phyloP scores from a whole-genome alignment of 2,888 invertebrate species.

The Alitta virens region DNA sequence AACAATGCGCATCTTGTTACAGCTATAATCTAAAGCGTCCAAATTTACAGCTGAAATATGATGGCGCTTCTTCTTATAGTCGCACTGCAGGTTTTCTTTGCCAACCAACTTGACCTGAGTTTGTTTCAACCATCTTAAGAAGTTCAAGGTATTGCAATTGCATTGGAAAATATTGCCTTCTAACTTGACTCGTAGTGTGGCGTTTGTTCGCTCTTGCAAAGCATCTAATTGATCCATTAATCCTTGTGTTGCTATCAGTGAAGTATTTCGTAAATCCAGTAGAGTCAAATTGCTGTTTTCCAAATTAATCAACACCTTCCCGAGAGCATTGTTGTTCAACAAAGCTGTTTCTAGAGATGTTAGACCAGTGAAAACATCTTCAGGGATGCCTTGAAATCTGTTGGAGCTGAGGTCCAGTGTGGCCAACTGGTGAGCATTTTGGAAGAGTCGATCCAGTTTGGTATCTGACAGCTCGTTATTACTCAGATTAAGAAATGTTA shows the following conservation, averaged over 20 bases:
- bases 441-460: not conserved
- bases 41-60: not conserved
- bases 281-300: not conserved
- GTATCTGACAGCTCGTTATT: not conserved
- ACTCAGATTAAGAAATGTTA: not conserved
- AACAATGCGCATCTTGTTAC: not conserved
- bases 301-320: not conserved
- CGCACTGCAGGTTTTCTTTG: not conserved
- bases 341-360: not conserved
- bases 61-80: not conserved
- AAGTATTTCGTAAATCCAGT: not conserved
- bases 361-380: not conserved
- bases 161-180: not conserved
- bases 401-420: not conserved
- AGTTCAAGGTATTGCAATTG: not conserved
- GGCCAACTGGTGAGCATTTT: not conserved
- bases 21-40: no score
- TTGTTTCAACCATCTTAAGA: not conserved
- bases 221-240: not conserved
- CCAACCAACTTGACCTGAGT: not conserved
- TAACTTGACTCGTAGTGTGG: not conserved
- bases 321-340: not conserved
- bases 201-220: not conserved
- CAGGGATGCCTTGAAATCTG: not conserved
- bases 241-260: not conserved